Evolutionary conservation across 2,888 invertebrate genomes (phyloP).

Genomic region (Branchellion lobata): DNA sequence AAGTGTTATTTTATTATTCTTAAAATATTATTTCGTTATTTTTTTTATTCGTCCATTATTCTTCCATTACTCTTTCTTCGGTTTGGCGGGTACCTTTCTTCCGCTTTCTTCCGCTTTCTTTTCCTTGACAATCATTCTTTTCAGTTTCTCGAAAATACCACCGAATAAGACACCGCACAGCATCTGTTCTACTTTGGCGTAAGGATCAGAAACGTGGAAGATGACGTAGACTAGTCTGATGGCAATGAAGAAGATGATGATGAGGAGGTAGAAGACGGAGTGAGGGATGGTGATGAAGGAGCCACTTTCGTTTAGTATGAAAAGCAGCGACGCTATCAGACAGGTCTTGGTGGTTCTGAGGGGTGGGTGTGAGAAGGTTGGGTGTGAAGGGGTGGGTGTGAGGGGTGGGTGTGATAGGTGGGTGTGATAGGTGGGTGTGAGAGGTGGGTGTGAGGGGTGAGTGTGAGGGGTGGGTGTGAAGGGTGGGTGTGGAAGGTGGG

Average conservation of each 20-base stretch:
- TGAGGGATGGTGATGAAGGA: conserved; percentile 94
- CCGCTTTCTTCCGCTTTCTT: conserved; percentile 37
- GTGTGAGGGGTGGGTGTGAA: no score
- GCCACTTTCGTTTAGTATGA: conserved; percentile 89
- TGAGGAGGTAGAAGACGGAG: conserved; percentile 93
- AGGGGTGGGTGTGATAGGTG: no score
- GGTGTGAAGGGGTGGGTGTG: no score
- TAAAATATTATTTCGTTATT: no score
- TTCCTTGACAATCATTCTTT: conserved; percentile 74
- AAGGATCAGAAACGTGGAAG: conserved; percentile 95
- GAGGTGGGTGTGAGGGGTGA: no score
- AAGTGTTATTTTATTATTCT: no score
- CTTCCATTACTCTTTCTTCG: conserved; percentile 28
- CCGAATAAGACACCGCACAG: conserved; percentile 86
- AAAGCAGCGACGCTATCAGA: conserved; percentile 88
- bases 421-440: no score
- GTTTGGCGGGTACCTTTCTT: conserved; percentile 10
- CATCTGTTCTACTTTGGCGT: conserved; percentile 96
- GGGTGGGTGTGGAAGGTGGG: no score
- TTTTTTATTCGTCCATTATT: no score
- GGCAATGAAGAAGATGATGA: conserved; percentile 78
- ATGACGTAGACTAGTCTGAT: conserved; percentile 93
- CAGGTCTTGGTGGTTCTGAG: conserved; percentile 81
- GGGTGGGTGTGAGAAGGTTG: no score
- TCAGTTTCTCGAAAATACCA: conserved; percentile 95